These are phyloP conservation scores for Chrysogorgia sp. DNA, from an alignment of 92 coral and sea anemone species.

Conservation along the genomic window DNA sequence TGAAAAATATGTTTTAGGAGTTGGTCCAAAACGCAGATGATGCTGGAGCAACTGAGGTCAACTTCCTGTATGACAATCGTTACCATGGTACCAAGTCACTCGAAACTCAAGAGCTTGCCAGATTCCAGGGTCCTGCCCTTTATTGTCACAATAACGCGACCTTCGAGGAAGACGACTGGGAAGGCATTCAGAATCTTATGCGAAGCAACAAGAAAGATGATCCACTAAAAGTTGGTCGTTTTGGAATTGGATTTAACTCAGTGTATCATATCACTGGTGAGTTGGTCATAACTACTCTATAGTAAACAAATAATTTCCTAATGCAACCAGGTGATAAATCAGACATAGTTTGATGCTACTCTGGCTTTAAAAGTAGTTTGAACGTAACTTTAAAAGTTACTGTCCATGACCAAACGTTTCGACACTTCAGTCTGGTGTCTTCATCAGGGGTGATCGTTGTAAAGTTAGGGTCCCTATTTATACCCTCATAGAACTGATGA, in stretches of 20 bases:
- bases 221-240: slow-evolving; percentile 91
- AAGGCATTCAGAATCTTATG: slow-evolving; percentile 94
- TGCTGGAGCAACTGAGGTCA: slow-evolving; percentile 99
- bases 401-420: no score
- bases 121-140: slow-evolving; percentile 96
- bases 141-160: slow-evolving; percentile 90
- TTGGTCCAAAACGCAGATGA: slow-evolving; percentile 98
- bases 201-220: slow-evolving; percentile 92
- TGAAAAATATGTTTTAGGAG: slow-evolving; percentile 57
- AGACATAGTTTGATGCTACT: no score
- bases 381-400: no score
- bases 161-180: slow-evolving; percentile 89
- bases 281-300: background rate
- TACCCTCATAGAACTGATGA: no score
- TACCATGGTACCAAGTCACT: slow-evolving; percentile 82
- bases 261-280: slow-evolving; percentile 97
- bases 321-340: no score
- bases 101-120: slow-evolving; percentile 74
- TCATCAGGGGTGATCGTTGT: no score
- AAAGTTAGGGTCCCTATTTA: no score
- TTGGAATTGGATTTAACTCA: slow-evolving; percentile 93
- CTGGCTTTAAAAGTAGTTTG: no score
- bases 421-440: no score
- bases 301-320: no score
- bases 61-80: slow-evolving; percentile 72